A percentile compares a stretch with the other conserved stretches of the same genome.
Evolutionary conservation across 2,113 vertebrate species (phyloP).

Genomic region (Brevimyrus niger): DNA sequence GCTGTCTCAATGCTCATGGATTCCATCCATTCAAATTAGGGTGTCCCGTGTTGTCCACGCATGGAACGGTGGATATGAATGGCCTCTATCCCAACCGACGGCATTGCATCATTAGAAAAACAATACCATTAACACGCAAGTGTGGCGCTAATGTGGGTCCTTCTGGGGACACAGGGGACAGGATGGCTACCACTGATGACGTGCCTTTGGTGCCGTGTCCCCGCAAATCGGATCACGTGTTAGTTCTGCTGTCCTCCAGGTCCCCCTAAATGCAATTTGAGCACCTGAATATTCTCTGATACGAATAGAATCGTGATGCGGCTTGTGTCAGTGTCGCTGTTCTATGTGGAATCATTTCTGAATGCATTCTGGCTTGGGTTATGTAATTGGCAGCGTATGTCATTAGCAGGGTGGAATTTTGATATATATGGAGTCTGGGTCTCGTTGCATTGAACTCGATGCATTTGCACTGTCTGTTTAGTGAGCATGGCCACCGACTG

Average conservation of each 20-base stretch:
- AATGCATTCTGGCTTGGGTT: not conserved
- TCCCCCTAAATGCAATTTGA: conserved; percentile 49
- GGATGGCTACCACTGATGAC: conserved; percentile 37
- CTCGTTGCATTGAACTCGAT: not conserved
- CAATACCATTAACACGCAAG: conserved; percentile 50
- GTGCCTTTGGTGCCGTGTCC: conserved; percentile 27
- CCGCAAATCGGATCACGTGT: conserved; percentile 43
- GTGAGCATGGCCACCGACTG: not conserved
- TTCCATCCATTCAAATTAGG: conserved; percentile 54
- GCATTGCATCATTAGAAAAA: conserved; percentile 50
- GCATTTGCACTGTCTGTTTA: not conserved
- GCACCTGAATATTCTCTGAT: conserved; percentile 23
- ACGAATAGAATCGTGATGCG: not conserved
- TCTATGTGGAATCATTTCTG: not conserved
- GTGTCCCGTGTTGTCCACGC: conserved; percentile 32
- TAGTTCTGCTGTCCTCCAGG: conserved; percentile 23
- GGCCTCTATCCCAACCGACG: conserved; percentile 35
- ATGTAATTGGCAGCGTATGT: not conserved
- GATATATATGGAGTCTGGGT: not conserved
- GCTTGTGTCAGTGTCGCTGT: not conserved
- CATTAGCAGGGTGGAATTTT: not conserved
- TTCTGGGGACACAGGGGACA: conserved; percentile 41
- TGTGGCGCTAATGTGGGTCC: conserved; percentile 41
- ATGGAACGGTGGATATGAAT: conserved; percentile 53
- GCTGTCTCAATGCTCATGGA: conserved; percentile 51